A percentile compares a stretch with the other conserved stretches of the same genome.
These are phyloP conservation scores for Geotrupes spiniger DNA, from an alignment of 2,888 invertebrate species.

Conservation along the genomic window DNA sequence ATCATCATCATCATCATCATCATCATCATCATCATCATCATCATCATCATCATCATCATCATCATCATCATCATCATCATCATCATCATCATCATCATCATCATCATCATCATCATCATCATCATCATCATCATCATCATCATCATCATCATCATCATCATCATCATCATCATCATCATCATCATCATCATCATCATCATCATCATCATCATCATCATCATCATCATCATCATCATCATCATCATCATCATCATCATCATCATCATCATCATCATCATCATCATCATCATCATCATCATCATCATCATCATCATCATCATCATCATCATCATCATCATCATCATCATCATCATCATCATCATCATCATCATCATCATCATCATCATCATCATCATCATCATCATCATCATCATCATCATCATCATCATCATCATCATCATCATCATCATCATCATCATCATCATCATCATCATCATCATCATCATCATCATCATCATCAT, in stretches of 20 bases:
- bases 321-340: background rate
- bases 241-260: slow-evolving; percentile 1
- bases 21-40: background rate
- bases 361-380: background rate
- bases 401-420: background rate
- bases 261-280: background rate
- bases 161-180: background rate
- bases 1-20: background rate
- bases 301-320: background rate
- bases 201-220: background rate
- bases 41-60: background rate
- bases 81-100: background rate
- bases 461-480: background rate
- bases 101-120: background rate
- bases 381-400: background rate
- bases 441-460: background rate
- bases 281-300: background rate
- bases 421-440: background rate
- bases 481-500: background rate
- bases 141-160: background rate
- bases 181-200: background rate
- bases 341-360: background rate
- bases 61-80: background rate
- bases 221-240: background rate
- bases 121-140: background rate